Base-by-base conservation (phyloP, 2,888 invertebrate species). In the Drosophila mulleri region DNA sequence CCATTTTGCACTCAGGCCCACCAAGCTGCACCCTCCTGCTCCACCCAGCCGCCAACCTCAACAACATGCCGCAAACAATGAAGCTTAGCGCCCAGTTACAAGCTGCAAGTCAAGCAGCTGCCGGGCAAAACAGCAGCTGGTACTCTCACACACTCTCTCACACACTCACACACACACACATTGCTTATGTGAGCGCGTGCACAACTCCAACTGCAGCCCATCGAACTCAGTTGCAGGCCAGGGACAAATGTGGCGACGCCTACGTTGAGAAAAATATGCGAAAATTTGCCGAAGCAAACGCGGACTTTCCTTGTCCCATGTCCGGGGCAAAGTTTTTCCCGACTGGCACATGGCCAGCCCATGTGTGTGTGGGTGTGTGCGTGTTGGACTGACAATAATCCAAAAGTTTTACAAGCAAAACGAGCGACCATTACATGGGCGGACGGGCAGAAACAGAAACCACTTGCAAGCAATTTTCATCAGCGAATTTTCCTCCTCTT, bases 331-430 rank as follows among this genome's bases (percentile, higher is more conserved):
- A 76, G 58, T 82, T 78, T 81, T 81, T 78, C 72, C 48, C 50
- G 39, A 66, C 67, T 76, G 89, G 89, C 87, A 79, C 67, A 80
- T 74, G 66, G 84, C 87, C 87, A 86, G 72, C 47, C 58, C 63
- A 64, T 44, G 23, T 45, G 50, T 53, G 48, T 56, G 56, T 44
- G 58, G 58, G 42, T 18, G 37, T 45, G 42, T 48, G 61, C 60
- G 67, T 73, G 67, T 67, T 62, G 54, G 80, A 60, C 82, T 86
- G 86, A 86, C 89, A 86, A 86, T 86, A 89, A 86, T 89, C 87
- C 87, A 89, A 89, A 86, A 86, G 86, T 86, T 86, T 86, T 84
- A 86, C 85, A 88, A 86, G 88, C 84, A 78, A 86, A 85, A 88
- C 84, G 84, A 89, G 85, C 72, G 82, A 70, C 81, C 83, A 88